Evolutionary conservation across 1,140 invertebrate species (phyloP), one percentile per base, ranked within the genome.

Genomic region (Pseudomyrmex sp.): DNA sequence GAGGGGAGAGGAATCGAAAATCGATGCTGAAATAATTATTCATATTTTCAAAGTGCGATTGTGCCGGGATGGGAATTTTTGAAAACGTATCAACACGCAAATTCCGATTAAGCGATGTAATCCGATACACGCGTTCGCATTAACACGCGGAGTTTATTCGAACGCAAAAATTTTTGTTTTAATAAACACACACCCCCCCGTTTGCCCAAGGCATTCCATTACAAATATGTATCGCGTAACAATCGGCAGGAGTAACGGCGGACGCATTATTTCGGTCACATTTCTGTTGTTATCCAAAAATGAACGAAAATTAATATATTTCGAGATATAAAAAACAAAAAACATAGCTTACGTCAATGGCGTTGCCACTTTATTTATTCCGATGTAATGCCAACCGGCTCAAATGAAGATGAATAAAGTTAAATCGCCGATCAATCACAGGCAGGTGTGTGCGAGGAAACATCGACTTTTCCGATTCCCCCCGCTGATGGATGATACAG

Each of bases 401-500:
- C 10, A 10, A 35, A 50, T 13, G 10, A 59, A 18, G 35, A 3
- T 44, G 15, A 61, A 4, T 18, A 13, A 59, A 59, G 12, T 50
- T 13, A 23, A 52, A 26, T 48, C 15, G 18, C 48, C 46, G 26
- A 59, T 79, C 10, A 26, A 50, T 79, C 76, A 50, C 35, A n/a
- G 23, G 35, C 20, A 7, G 66, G 35, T 35, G 35, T 35, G 35
- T 35, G 35, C 0, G 26, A 26, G 52, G 44, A 12, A 48, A 48
- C 76, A 59, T 72, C 66, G 66, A 72, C 35, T 70, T 59, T 66
- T 59, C 76, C 56, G 76, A 80, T 80, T 58, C 35, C 35, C 66
- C 66, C 66, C 44, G 54, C n/a, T 35, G n/a, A 80, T 61, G 23
- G 66, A 80, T 52, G 65, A 70, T n/a, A 70, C 13, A 35, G 35